phyloP scores from a whole-genome alignment of 2,113 vertebrate species.

The Hippocampus barbouri region DNA sequence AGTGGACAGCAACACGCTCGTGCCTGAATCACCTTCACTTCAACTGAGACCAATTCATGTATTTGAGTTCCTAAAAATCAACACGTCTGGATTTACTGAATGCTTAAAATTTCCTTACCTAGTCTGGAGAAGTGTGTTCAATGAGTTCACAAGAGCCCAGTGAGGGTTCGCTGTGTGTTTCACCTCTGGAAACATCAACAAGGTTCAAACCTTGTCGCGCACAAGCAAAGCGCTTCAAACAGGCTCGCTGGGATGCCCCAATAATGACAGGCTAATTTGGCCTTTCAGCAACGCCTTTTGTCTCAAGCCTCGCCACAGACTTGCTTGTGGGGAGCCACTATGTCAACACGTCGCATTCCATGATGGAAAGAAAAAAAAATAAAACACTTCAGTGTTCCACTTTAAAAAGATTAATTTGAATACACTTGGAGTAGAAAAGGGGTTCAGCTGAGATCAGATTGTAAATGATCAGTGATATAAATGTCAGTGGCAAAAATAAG shows the following conservation, averaged over 20 bases:
- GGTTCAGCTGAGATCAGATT: constrained; percentile 31
- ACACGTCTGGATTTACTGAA: constrained; percentile 26
- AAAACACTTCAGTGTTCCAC: constrained; percentile 45
- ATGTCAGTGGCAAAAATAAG: background rate
- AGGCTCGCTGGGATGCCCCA: constrained; percentile 39
- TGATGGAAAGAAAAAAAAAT: constrained; percentile 40
- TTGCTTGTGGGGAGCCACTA: constrained; percentile 32
- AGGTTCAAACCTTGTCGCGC: constrained; percentile 8
- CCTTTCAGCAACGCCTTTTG: constrained; percentile 63
- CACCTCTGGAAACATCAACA: constrained; percentile 58
- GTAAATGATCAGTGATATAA: constrained; percentile 27
- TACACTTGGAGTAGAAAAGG: constrained; percentile 30
- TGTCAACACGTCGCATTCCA: constrained; percentile 54
- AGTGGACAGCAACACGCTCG: constrained; percentile 26
- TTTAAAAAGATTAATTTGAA: constrained; percentile 46
- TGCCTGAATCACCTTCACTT: background rate
- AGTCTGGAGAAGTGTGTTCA: constrained; percentile 29
- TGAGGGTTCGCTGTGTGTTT: constrained; percentile 52
- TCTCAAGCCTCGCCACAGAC: constrained; percentile 49
- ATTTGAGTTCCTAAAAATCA: background rate
- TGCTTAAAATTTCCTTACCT: constrained; percentile 23
- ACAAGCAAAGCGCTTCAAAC: constrained; percentile 37
- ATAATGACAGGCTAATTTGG: constrained; percentile 63
- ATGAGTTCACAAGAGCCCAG: constrained; percentile 41
- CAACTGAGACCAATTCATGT: background rate